Base-by-base conservation (phyloP, 2,888 invertebrate species). In the Lithophane ornitopus region DNA sequence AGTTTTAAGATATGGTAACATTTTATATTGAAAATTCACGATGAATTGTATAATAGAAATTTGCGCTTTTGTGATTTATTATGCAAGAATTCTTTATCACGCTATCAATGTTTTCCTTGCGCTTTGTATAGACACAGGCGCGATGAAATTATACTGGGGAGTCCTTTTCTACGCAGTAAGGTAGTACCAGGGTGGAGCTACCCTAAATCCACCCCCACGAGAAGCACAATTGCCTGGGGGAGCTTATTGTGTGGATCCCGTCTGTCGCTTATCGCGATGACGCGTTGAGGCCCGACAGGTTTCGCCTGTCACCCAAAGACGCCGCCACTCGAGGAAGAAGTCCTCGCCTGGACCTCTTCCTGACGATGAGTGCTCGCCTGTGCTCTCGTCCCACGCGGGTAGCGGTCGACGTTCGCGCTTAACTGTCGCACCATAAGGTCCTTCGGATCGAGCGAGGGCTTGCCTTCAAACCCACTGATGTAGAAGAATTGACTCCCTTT, bases 101-200 rank as follows among this genome's bases (percentile, higher is more conserved):
- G 90, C 74, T 87, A 89, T 80, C n/a, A 73, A 83, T 81, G 58
- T 90, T 89, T 90, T 81, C 54, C 0, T 12, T 1, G 19, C 14
- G n/a, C 8, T 56, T 76, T 49, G 80, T 75, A 74, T 85, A 84
- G 9, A 82, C 84, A 81, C 26, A 71, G 9, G 19, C 3, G 3
- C 65, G 9, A 0, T 0, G 0, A 11, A 0, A 0, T 0, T 0
- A 0, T 4, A 6, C 0, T 58, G 89, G 90, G 92, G 92, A 90
- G 94, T 94, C 94, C 94, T 89, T 92, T 94, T 93, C 94, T 94
- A 94, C 93, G 84, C 93, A 93, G 94, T 89, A 28, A 86, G 83
- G 90, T 91, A 92, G 93, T 92, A 71, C n/a, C 62, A 87, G 91
- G 89, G 88, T 89, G 89, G 90, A 91, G 87, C 93, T 93, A 89